Conservation (phyloP, 2,113 vertebrate species). For the Gallinago paraguaiae region DNA sequence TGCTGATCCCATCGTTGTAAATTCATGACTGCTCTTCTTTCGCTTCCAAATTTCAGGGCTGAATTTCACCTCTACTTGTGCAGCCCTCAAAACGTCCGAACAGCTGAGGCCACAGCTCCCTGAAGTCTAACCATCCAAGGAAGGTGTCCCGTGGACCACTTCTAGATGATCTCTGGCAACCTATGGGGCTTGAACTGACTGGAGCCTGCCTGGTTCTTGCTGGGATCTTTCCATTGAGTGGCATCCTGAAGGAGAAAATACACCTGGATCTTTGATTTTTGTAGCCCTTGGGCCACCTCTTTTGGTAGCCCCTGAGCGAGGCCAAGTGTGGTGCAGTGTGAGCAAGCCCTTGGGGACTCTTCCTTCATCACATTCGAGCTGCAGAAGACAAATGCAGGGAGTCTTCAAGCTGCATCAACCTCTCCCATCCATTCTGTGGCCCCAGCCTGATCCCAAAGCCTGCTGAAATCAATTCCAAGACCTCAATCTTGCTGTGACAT, state of each 20-base stretch:
- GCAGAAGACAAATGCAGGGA: background rate
- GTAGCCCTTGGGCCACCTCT: background rate
- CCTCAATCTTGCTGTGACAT: background rate
- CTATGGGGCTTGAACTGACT: background rate
- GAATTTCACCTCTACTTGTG: background rate
- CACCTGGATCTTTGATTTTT: background rate
- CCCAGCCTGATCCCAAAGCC: background rate
- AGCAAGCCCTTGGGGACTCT: background rate
- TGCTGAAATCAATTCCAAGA: background rate
- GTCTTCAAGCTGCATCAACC: background rate
- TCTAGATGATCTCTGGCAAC: background rate
- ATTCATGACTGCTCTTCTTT: background rate
- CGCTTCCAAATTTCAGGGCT: background rate
- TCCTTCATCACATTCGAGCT: background rate
- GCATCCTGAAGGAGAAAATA: background rate
- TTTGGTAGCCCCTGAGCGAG: background rate
- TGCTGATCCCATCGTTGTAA: accelerated
- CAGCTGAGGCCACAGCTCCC: background rate
- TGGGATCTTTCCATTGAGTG: background rate
- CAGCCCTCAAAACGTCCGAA: background rate
- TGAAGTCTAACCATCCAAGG: background rate
- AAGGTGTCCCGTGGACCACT: background rate
- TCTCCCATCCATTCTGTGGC: background rate
- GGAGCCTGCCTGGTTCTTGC: background rate
- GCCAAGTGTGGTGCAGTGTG: accelerated